phyloP scores from a whole-genome alignment of 2,797 vertebrate genomes.

The Hypotaenidia philippensis region DNA sequence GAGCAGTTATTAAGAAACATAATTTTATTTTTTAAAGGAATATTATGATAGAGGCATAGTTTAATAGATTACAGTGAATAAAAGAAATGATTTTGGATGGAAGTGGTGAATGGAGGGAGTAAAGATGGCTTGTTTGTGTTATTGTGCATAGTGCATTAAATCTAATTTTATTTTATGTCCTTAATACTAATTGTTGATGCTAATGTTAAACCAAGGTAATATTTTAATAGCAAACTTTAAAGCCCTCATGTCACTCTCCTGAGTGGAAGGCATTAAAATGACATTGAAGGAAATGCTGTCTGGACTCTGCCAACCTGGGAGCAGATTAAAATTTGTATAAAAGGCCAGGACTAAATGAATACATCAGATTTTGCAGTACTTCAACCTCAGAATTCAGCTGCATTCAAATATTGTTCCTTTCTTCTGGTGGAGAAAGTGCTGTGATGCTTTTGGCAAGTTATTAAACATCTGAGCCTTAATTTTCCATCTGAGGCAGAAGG shows the following conservation, averaged over 20 bases:
- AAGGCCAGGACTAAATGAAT: neutral
- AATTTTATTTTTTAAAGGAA: neutral
- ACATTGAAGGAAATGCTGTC: neutral
- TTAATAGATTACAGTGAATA: neutral
- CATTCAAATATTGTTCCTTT: neutral
- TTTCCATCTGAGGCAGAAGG: neutral
- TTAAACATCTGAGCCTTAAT: slow-evolving; percentile 32
- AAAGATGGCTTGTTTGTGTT: neutral
- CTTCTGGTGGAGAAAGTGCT: neutral
- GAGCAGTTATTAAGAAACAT: neutral
- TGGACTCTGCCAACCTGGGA: neutral
- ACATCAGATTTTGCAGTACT: neutral
- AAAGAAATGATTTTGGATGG: neutral
- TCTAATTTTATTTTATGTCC: neutral
- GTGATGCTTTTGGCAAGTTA: slow-evolving; percentile 30
- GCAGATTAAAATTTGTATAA: neutral
- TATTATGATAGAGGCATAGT: neutral
- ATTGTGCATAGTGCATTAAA: neutral
- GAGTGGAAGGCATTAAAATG: neutral
- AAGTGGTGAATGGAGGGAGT: neutral
- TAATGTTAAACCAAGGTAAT: neutral
- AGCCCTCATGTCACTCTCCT: neutral
- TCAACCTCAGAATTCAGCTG: neutral
- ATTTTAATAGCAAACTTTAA: slow-evolving; percentile 7
- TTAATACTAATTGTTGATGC: neutral